These are phyloP conservation scores for Raja brachyura DNA, from an alignment of 2,113 vertebrate genomes.

Conservation along the genomic window DNA sequence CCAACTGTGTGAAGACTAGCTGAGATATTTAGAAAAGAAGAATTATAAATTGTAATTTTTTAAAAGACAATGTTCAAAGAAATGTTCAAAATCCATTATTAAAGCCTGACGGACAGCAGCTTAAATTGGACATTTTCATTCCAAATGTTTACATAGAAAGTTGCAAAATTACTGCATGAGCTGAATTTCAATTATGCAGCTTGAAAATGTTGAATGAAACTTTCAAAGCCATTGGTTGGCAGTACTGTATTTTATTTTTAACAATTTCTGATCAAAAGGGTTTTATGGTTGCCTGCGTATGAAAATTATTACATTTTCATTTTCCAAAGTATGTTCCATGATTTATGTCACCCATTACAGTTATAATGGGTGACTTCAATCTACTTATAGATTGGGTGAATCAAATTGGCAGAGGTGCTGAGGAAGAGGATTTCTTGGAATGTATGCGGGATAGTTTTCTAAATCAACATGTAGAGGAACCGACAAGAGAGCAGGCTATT, in stretches of 20 bases:
- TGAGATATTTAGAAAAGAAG: background rate
- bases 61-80: background rate
- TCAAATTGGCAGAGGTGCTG: no score
- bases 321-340: background rate
- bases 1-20: background rate
- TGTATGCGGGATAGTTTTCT: no score
- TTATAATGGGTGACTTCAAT: no score
- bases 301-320: background rate
- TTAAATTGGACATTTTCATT: background rate
- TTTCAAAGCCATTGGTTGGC: background rate
- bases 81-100: background rate
- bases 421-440: no score
- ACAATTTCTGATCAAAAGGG: background rate
- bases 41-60: background rate
- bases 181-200: background rate
- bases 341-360: no score
- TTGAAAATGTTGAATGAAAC: background rate
- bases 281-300: background rate
- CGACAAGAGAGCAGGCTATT: no score
- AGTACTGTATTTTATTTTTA: background rate
- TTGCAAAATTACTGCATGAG: background rate
- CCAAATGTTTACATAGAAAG: background rate
- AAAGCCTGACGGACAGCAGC: background rate
- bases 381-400: no score
- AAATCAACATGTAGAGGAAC: no score